phyloP scores from a whole-genome alignment of 2,888 invertebrate species.

The Drosophila anceps region DNA sequence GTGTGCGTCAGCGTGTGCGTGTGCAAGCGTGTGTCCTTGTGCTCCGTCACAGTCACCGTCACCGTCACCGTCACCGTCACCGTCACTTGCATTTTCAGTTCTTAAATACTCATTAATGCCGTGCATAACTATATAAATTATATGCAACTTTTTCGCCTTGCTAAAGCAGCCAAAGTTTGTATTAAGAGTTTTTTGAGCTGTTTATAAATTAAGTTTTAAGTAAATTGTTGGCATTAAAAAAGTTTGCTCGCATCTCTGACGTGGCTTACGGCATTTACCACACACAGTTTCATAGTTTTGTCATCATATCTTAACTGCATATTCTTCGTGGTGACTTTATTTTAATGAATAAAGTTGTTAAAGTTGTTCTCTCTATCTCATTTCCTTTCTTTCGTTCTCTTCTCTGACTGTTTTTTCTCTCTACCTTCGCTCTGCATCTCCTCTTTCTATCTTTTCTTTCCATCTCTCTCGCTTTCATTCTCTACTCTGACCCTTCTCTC shows the following conservation, averaged over 20 bases:
- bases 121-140: not conserved
- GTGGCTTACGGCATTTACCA: not conserved
- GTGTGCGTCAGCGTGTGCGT: not conserved
- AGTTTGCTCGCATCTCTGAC: not conserved
- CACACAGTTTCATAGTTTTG: not conserved
- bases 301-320: not conserved
- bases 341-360: not conserved
- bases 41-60: too few species aligned
- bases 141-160: conserved; percentile 6
- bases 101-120: conserved; percentile 4
- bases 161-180: conserved; percentile 1
- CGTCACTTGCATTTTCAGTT: not conserved
- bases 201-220: conserved; percentile 13
- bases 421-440: not conserved
- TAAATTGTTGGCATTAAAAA: conserved; percentile 13
- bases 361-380: not conserved
- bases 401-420: not conserved
- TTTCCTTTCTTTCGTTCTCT: not conserved
- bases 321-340: not conserved
- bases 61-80: not conserved
- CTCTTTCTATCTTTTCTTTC: too few species aligned
- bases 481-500: not conserved
- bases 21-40: not conserved
- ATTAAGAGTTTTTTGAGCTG: not conserved
- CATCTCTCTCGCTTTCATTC: not conserved